Base-by-base conservation (phyloP, 2,888 invertebrate genomes). In the Temnothorax ravouxi region DNA sequence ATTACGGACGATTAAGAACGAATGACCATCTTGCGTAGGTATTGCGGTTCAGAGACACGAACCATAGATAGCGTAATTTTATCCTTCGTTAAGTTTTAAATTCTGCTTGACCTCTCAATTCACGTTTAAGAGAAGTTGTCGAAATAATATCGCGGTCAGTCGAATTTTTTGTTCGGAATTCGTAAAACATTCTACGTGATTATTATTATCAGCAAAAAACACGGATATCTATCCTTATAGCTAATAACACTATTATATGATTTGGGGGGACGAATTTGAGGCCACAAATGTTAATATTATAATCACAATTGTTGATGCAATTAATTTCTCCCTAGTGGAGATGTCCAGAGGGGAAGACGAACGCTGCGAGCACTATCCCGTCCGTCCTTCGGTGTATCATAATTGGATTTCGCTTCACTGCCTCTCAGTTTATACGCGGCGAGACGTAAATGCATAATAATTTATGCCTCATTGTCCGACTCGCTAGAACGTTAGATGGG, bases 391-490 rank as follows among this genome's bases (percentile, higher is more conserved):
- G 41, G 4, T 29, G 4, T 29, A 47, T 44, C 34, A 79, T 79
- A 79, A 79, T 79, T 79, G 34, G 9, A 71, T 79, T 56, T 79
- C 44, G 56, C 56, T 71, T 56, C 41, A 34, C 44, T 79, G 69
- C 44, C 15, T 79, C 71, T 21, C 71, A 34, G 44, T 77, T n/a
- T 72, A 52, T 61, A 34, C 21, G 11, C 29, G 6, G 29, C 54
- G 67, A 69, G 69, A 77, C 79, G 34, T 44, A 71, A 56, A 79
- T 71, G 56, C 71, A 34, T 79, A 79, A 44, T 79, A 79, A 79
- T 79, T 79, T 79, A 71, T 71, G 71, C 71, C 11, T 71, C 50
- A 21, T 76, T 67, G 52, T 79, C 34, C 18, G 15, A 56, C 18
- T 79, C 15, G 41, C 41, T 34, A 34, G 34, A 71, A 79, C 11